Percentiles rank a stretch among this genome's conserved stretches.
phyloP scores from a whole-genome alignment of 2,797 vertebrate species.

The Sebastes kiyomatsui region DNA sequence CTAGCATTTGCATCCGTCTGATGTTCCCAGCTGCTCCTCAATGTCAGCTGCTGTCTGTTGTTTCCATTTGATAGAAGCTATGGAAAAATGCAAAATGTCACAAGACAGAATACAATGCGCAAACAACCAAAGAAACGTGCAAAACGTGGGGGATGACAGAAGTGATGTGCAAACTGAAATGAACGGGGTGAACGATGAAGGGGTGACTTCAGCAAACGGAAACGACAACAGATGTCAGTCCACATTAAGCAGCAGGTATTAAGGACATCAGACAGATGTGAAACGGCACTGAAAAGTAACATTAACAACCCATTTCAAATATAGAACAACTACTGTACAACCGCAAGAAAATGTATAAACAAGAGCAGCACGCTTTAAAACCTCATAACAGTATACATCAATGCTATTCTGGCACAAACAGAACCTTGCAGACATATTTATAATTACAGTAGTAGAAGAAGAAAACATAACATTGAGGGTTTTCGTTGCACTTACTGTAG shows the following conservation, averaged over 20 bases:
- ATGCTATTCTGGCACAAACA: background rate
- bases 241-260: constrained; percentile 46
- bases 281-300: constrained; percentile 15
- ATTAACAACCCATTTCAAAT: background rate
- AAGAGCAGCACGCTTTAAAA: background rate
- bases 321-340: background rate
- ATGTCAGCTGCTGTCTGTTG: background rate
- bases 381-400: background rate
- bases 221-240: constrained; percentile 42
- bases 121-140: background rate
- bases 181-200: background rate
- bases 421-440: background rate
- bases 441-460: background rate
- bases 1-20: background rate
- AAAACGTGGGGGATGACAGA: background rate
- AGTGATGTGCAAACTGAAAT: background rate
- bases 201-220: constrained; percentile 16
- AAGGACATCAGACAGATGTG: constrained; percentile 43
- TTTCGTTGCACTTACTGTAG: background rate
- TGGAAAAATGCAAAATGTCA: constrained; percentile 5
- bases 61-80: background rate
- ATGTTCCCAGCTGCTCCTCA: background rate
- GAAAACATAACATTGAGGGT: background rate
- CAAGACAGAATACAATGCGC: background rate
- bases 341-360: background rate